Evolutionary conservation across 2,797 vertebrate species (phyloP).

Genomic region (Brotula barbata): DNA sequence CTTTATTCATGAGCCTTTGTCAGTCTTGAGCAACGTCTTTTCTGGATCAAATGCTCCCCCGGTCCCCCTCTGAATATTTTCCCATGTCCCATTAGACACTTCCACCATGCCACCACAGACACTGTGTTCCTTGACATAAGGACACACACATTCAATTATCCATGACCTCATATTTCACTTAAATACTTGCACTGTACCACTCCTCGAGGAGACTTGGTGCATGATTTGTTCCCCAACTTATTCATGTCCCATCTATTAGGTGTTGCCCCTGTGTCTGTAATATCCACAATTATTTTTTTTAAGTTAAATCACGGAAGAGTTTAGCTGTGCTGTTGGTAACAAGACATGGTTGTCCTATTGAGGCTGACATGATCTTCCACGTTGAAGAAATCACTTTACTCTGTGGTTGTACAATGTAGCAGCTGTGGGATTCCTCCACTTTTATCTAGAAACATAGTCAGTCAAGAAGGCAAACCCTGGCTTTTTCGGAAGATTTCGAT

Average conservation of each 20-base stretch:
- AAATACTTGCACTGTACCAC: constrained; percentile 58
- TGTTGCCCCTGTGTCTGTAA: constrained; percentile 33
- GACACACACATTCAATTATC: constrained; percentile 69
- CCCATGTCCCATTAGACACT: constrained; percentile 39
- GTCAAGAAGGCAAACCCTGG: constrained; percentile 26
- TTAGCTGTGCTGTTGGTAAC: constrained; percentile 43
- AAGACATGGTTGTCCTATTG: constrained; percentile 46
- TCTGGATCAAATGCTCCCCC: constrained; percentile 36
- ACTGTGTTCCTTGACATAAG: constrained; percentile 55
- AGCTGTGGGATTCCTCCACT: constrained; percentile 38
- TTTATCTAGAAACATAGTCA: constrained; percentile 27
- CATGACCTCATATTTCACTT: constrained; percentile 69
- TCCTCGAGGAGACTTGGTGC: constrained; percentile 56
- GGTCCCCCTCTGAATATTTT: neutral
- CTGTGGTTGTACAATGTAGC: constrained; percentile 25
- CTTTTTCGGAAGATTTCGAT: constrained; percentile 43
- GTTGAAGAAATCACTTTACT: constrained; percentile 22
- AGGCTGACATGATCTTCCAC: constrained; percentile 35
- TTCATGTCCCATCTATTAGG: constrained; percentile 51
- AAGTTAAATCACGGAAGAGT: constrained; percentile 54
- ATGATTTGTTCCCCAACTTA: constrained; percentile 67
- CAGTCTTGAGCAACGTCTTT: constrained; percentile 36
- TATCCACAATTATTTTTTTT: constrained; percentile 46
- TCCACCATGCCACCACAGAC: constrained; percentile 41
- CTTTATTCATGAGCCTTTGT: constrained; percentile 47